phyloP scores from a whole-genome alignment of 2,113 vertebrate genomes.

The Petrocephalus microphthalmus region DNA sequence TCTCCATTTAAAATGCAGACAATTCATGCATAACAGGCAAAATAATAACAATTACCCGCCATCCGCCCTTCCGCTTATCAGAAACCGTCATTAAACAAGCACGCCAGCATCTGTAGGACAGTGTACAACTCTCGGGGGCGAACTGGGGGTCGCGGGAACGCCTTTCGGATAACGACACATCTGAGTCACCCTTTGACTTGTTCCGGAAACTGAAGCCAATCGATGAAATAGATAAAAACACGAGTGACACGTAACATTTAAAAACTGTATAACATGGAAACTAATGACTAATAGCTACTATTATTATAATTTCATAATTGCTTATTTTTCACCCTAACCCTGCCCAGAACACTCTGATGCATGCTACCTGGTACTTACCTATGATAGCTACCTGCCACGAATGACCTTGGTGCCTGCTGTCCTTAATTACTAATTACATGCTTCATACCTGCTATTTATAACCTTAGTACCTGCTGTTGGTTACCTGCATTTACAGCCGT shows the following conservation, averaged over 20 bases:
- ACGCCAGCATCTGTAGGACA: neutral
- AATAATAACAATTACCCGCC: slow-evolving; percentile 3
- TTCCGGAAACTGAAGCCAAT: neutral
- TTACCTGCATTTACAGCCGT: neutral
- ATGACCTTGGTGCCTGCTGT: neutral
- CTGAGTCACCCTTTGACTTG: neutral
- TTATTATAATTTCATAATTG: neutral
- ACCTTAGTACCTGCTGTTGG: neutral
- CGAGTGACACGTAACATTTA: neutral
- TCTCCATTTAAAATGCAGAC: neutral
- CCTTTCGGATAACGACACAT: neutral
- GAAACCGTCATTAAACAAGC: neutral
- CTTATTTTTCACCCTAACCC: neutral
- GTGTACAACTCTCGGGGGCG: neutral
- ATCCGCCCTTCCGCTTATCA: neutral
- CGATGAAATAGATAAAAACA: neutral
- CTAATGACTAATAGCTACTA: neutral
- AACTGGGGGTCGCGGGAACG: neutral
- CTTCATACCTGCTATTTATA: neutral
- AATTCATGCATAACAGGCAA: neutral
- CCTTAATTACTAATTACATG: neutral
- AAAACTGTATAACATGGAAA: neutral
- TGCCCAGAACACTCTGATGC: too few relatives aligned
- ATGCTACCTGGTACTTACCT: neutral
- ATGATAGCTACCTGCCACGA: too few relatives aligned